These are phyloP conservation scores for Ennomos quercinarius DNA, from an alignment of 2,888 invertebrate genomes.

Conservation along the genomic window DNA sequence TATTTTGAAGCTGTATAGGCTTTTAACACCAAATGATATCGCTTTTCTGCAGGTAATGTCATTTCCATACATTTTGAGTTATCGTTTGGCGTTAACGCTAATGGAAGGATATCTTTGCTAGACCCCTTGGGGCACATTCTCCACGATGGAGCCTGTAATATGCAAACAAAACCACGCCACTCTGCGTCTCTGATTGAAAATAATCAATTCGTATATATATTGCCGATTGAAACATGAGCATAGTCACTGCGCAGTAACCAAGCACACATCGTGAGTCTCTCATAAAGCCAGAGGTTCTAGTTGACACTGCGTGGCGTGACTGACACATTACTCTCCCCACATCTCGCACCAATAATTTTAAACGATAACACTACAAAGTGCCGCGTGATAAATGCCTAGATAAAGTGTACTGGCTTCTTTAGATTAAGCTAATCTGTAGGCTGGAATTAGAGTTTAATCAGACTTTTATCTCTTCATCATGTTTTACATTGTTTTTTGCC, in stretches of 20 bases:
- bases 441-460: neutral
- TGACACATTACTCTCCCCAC: conserved; percentile 53
- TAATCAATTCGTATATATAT: neutral
- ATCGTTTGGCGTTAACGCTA: too few species aligned
- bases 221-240: neutral
- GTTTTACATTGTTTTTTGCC: too few species aligned
- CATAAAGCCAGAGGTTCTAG: conserved; percentile 29
- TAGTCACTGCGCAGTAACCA: conserved; percentile 7
- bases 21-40: too few species aligned
- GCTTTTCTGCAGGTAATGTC: too few species aligned
- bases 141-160: too few species aligned
- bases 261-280: conserved; percentile 28
- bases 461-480: too few species aligned
- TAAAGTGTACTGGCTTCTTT: conserved; percentile 13
- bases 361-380: conserved; percentile 45
- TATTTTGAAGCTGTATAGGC: too few species aligned
- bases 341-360: conserved; percentile 47
- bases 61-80: too few species aligned
- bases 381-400: conserved; percentile 24
- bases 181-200: too few species aligned
- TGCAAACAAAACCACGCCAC: too few species aligned
- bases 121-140: too few species aligned
- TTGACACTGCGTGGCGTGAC: conserved; percentile 58
- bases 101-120: too few species aligned
- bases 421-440: conserved; percentile 12